Base-by-base conservation (phyloP, 2,888 invertebrate species). In the Archips crataeganus region DNA sequence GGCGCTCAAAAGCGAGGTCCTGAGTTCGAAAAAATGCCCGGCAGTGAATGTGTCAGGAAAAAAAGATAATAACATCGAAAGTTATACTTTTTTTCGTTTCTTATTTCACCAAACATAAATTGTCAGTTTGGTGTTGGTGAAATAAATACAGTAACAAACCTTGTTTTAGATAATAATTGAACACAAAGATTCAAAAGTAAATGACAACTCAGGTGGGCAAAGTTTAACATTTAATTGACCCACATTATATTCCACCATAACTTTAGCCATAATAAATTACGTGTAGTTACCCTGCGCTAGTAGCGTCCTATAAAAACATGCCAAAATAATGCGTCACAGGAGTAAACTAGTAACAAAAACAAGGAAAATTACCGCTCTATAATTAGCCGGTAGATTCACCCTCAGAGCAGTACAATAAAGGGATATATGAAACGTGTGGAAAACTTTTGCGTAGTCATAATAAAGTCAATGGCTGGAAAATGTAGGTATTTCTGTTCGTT, bases 261-360 rank as follows among this genome's bases (percentile, higher is more conserved):
- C 45, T 45, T 62, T 23, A 45, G n/a, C 62, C 11, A 62, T 62
- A 23, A 62, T 45, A 42, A 42, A 63, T 63, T 47, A 45, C 6
- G 42, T 63, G 5, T 32, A 32, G 32, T 57, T 57, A 57, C 32
- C 10, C 57, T 32, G 32, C 10, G 32, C 10, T 32, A 57, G 57
- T 32, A 32, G 32, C 11, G 32, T 63, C 47, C 61, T 61, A 61
- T 61, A 61, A 70, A 61, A 70, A 70, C 69, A 70, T 32, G 51
- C 32, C 51, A 32, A 32, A 54, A 61, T 62, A 70, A 62, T 49
- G 61, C 39, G 49, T 39, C 51, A 10, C 42, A 9, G 3, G 39
- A 67, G 32, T 57, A 23, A 42, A 32, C 32, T 42, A 13, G 8
- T 10, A 70, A 70, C 69, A 62, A 62, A 69, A 70, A 62, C 45